Evolutionary conservation across 2,113 vertebrate genomes (phyloP), one percentile per base, ranked within the genome.

Genomic region (Syrrhaptes paradoxus): DNA sequence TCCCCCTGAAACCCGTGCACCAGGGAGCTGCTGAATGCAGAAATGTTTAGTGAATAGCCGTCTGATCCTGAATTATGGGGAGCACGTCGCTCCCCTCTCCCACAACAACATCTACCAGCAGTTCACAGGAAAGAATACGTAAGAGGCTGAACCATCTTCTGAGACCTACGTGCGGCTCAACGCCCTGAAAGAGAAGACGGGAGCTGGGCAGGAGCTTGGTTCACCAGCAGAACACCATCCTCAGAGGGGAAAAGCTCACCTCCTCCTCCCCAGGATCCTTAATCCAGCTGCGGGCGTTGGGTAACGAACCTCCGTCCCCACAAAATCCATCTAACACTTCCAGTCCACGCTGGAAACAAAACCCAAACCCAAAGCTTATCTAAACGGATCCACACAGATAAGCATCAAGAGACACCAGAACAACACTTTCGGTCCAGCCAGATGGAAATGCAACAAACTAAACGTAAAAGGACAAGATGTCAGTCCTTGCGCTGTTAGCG

Each of bases 51-150:
- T 41, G n/a, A 29, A 70, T 25, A 66, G 24, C 36, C 77, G 45
- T 59, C 68, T 34, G 62, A 70, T 61, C 49, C 6, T 3, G 49
- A 48, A 61, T 34, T 57, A 84, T 2, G 3, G n/a, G 1, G 6
- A 74, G 25, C 46, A 58, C 2, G 6, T 25, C 3, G 0, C 26
- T 80, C 9, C 41, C 28, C 11, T 43, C 38, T 83, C 32, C 17
- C 49, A 73, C 32, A 51, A 26, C 11, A 57, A 65, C 61, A 68
- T 32, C 66, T 29, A 4, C 22, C 32, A 61, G 36, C 24, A 48
- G 34, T 21, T 31, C 22, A 14, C 20, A 51, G 18, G 51, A 65
- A 24, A 54, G 21, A 74, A 28, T 0, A 31, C 0, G 0, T 1
- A 36, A 71, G 13, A 67, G n/a, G 43, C 4, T 13, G 43, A 67